Evolutionary conservation across 2,888 invertebrate species (phyloP).

Genomic region (Scaptomyza cyrtandrae): DNA sequence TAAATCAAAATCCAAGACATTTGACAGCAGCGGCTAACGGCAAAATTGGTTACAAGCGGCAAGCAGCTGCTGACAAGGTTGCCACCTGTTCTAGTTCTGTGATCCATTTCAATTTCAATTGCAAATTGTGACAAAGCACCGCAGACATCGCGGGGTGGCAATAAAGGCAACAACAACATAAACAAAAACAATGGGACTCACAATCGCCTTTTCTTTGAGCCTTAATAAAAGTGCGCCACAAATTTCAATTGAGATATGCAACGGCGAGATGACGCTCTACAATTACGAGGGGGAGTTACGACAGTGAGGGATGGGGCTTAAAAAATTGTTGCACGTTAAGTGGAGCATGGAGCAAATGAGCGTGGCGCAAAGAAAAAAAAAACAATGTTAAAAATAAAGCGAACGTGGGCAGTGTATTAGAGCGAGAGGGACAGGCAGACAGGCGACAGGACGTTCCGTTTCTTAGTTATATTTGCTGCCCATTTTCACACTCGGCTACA

Average conservation of each 20-base stretch:
- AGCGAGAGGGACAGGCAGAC: conserved; percentile 23
- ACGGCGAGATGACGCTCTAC: conserved; percentile 43
- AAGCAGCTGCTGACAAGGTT: conserved; percentile 58
- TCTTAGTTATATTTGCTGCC: conserved; percentile 43
- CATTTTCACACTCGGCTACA: conserved; percentile 63
- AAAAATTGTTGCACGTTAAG: conserved; percentile 74
- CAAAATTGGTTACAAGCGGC: conserved; percentile 7
- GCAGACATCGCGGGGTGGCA: conserved; percentile 10
- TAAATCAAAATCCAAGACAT: conserved; percentile 16
- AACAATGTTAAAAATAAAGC: conserved; percentile 59
- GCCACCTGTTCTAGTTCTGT: conserved; percentile 61
- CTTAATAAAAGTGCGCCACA: conserved; percentile 74
- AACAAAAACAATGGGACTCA: conserved; percentile 53
- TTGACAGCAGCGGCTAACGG: conserved; percentile 36
- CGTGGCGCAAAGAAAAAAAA: conserved; percentile 37
- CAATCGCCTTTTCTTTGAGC: conserved; percentile 43
- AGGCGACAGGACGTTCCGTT: conserved; percentile 59
- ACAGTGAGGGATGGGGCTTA: conserved; percentile 9
- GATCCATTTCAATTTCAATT: conserved; percentile 46
- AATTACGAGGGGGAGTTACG: conserved; percentile 23
- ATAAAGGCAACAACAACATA: conserved; percentile 20
- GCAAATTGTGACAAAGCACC: conserved; percentile 33
- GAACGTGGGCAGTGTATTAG: conserved; percentile 41
- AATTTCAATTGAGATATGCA: conserved; percentile 74
- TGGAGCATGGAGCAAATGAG: conserved; percentile 71